Evolutionary conservation across 2,113 vertebrate species (phyloP).

Genomic region (Sinocyclocheilus grahami): DNA sequence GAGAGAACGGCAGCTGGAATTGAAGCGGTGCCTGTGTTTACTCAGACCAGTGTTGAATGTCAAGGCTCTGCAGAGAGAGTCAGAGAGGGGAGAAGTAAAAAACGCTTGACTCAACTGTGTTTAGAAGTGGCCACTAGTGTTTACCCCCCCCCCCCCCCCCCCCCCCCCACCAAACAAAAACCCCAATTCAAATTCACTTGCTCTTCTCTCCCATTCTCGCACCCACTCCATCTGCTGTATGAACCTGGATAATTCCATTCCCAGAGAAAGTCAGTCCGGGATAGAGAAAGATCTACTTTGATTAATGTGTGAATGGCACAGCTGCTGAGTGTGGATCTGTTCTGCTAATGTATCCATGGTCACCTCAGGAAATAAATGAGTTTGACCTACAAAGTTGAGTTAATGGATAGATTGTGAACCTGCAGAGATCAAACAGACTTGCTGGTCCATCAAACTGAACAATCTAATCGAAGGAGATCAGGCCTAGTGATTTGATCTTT

Average conservation of each 20-base stretch:
- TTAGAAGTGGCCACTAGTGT: background rate
- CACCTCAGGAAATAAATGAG: conserved; percentile 12
- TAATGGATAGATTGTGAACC: background rate
- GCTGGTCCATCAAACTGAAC: background rate
- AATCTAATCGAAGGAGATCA: conserved; percentile 15
- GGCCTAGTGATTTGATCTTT: background rate
- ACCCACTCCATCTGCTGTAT: background rate
- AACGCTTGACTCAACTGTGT: conserved; percentile 10
- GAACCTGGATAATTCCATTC: background rate
- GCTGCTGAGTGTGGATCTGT: background rate
- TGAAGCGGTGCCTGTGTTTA: conserved; percentile 65
- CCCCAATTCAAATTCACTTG: background rate
- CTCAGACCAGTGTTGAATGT: conserved; percentile 40
- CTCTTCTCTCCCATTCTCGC: conserved; percentile 31
- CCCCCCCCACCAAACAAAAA: too few relatives aligned
- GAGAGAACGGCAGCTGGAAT: conserved; percentile 41
- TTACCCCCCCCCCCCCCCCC: too few relatives aligned
- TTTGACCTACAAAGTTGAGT: background rate
- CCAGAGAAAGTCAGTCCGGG: background rate
- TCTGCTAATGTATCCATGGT: background rate
- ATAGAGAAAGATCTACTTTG: background rate
- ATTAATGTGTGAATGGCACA: background rate
- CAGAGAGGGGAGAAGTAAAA: background rate
- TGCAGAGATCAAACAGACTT: conserved; percentile 1
- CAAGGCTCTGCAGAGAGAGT: conserved; percentile 53